Evolutionary conservation across 2,797 vertebrate genomes (phyloP).

Genomic region (Podarcis lilfordi): DNA sequence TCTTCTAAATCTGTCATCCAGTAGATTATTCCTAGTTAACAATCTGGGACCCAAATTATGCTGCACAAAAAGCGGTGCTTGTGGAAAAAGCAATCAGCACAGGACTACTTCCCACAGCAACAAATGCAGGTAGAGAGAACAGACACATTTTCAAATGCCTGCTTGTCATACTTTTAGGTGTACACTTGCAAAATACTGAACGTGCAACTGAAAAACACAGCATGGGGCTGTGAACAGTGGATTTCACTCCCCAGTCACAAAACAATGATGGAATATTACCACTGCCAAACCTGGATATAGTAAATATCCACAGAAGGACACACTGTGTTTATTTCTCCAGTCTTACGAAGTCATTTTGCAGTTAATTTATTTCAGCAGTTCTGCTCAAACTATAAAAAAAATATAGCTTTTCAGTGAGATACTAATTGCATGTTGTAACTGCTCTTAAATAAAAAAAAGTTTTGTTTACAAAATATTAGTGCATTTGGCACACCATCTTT

Average conservation of each 20-base stretch:
- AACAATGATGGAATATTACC: neutral
- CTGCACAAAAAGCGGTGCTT: neutral
- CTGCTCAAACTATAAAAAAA: neutral
- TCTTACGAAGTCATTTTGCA: neutral
- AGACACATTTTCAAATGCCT: neutral
- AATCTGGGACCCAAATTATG: no score
- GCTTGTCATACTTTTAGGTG: neutral
- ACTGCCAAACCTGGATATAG: neutral
- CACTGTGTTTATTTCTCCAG: neutral
- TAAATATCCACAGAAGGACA: neutral
- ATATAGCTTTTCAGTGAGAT: neutral
- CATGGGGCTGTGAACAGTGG: neutral
- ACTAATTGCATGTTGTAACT: conserved; percentile 15
- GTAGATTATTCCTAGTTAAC: no score
- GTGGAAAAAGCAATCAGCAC: neutral
- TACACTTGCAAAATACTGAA: neutral
- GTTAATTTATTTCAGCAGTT: conserved; percentile 12
- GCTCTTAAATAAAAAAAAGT: neutral
- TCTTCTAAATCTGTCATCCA: no score
- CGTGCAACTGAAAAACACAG: neutral
- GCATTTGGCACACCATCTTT: neutral
- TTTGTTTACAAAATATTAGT: conserved; percentile 2
- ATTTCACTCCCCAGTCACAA: neutral
- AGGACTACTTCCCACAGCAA: neutral
- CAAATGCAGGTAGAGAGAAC: neutral